Conservation (phyloP, 2,797 vertebrate species). For the Typhlichthys eigenmanni region DNA sequence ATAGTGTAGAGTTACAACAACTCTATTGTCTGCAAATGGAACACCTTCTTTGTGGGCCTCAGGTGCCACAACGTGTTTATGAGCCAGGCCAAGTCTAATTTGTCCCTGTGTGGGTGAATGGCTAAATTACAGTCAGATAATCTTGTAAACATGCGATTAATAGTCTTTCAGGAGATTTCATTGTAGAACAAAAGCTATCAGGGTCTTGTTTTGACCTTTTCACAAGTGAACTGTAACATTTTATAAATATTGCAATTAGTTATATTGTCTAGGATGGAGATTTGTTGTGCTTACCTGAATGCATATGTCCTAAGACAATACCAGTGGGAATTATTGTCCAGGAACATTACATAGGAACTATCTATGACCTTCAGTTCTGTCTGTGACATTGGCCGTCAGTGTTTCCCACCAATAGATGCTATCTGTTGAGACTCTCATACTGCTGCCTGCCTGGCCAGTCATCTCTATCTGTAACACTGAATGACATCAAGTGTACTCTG, state of each 20-base stretch:
- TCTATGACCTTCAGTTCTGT: conserved; percentile 15
- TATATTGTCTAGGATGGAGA: conserved; percentile 2
- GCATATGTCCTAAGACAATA: not conserved
- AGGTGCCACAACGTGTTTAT: conserved; percentile 35
- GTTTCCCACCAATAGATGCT: conserved; percentile 18
- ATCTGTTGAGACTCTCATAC: conserved; percentile 17
- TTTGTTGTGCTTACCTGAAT: not conserved
- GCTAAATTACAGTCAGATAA: conserved; percentile 50
- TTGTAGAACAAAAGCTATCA: conserved; percentile 24
- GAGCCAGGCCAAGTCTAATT: conserved; percentile 39
- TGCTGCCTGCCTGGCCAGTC: not conserved
- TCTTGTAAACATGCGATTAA: conserved; percentile 38
- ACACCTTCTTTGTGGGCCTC: conserved; percentile 31
- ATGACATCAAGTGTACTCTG: conserved; percentile 38
- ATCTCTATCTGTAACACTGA: conserved; percentile 29
- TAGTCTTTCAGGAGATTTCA: conserved; percentile 9
- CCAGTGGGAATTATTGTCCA: conserved; percentile 2
- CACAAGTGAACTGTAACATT: conserved; percentile 3
- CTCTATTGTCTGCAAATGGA: conserved; percentile 46
- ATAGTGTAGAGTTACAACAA: conserved; percentile 51
- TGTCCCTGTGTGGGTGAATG: conserved; percentile 40
- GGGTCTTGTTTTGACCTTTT: conserved; percentile 23
- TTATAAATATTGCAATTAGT: not conserved
- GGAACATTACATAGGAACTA: conserved; percentile 9
- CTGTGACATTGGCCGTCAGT: not conserved